phyloP scores from a whole-genome alignment of 2,888 invertebrate species.

The Glyphotaelius pellucidus region DNA sequence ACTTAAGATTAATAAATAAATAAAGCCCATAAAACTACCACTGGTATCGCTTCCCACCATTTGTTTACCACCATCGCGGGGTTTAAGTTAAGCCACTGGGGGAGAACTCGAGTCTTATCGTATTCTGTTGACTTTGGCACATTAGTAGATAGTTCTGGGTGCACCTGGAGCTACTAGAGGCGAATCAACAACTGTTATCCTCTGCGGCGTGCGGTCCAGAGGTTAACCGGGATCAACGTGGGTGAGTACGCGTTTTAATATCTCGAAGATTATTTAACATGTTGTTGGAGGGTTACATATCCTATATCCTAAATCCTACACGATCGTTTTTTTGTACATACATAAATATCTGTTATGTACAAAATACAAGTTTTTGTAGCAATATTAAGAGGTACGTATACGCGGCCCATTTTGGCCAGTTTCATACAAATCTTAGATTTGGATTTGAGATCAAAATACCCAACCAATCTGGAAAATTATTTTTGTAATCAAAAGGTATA shows the following conservation, averaged over 20 bases:
- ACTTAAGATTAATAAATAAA: no score
- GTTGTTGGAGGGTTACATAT: not conserved
- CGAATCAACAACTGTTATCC: no score
- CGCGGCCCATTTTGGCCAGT: no score
- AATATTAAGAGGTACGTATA: no score
- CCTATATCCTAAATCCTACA: not conserved
- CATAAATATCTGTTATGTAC: no score
- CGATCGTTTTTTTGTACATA: no score
- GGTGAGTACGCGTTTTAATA: not conserved
- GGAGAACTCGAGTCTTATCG: not conserved
- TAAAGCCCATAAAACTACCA: not conserved
- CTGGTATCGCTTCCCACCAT: not conserved
- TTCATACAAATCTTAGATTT: no score
- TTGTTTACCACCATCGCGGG: not conserved
- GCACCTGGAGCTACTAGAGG: conserved; percentile 7
- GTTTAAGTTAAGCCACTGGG: not conserved
- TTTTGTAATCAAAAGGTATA: no score
- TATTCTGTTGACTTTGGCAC: conserved; percentile 30
- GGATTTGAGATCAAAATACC: no score
- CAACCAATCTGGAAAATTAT: no score
- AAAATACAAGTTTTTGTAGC: no score
- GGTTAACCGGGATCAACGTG: conserved; percentile 22
- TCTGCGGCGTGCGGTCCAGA: conserved; percentile 15
- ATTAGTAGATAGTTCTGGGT: not conserved
- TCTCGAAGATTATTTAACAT: not conserved